phyloP scores from a whole-genome alignment of 2,888 invertebrate species.

The Andrena chrysosceles region DNA sequence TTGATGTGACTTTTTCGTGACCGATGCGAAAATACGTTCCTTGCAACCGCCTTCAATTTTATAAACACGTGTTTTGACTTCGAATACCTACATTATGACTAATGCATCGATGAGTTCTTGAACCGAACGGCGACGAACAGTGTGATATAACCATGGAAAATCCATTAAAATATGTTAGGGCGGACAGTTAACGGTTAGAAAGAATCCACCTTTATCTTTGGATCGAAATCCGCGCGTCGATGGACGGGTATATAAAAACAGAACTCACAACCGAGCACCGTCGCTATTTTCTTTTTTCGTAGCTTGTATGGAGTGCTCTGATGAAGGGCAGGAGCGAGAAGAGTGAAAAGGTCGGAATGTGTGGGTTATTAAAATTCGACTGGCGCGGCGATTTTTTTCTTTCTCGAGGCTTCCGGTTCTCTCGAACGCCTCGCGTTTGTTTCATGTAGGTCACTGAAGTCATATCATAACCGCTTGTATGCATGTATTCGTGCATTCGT shows the following conservation, averaged over 20 bases:
- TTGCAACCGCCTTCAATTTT: no score
- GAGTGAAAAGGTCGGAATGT: slow-evolving; percentile 38
- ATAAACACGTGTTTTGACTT: no score
- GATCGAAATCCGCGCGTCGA: not conserved
- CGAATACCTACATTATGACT: no score
- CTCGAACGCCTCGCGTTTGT: slow-evolving; percentile 46
- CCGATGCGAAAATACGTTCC: no score
- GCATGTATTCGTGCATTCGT: not conserved
- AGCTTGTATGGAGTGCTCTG: slow-evolving; percentile 16
- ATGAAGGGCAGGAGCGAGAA: slow-evolving; percentile 12
- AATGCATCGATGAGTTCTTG: no score
- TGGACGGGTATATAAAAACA: not conserved
- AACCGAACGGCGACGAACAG: no score
- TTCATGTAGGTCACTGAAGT: slow-evolving; percentile 71
- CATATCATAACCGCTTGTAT: slow-evolving; percentile 40
- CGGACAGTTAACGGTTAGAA: no score
- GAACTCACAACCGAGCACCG: not conserved
- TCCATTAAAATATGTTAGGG: no score
- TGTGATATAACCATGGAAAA: no score
- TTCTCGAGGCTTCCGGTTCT: slow-evolving; percentile 20
- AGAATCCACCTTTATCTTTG: no score
- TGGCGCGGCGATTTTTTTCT: slow-evolving; percentile 38
- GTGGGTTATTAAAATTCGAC: slow-evolving; percentile 65
- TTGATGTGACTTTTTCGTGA: no score
- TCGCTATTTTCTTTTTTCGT: not conserved